These are phyloP conservation scores for Herpetotheres cachinnans DNA, from an alignment of 2,113 vertebrate genomes.

Conservation along the genomic window DNA sequence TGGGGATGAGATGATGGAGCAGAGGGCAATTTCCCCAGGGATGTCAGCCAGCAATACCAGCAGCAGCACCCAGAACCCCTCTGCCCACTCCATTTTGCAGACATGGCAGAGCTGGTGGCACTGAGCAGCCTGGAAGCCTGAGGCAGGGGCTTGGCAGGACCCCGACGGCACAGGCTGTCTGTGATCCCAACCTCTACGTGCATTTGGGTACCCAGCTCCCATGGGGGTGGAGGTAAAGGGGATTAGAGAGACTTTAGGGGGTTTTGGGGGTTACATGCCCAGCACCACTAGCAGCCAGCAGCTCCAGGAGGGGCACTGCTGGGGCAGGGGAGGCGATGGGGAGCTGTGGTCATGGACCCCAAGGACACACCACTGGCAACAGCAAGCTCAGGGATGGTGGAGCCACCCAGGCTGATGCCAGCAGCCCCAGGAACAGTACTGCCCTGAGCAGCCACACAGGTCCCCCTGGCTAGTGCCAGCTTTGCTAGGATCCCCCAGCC, in stretches of 20 bases:
- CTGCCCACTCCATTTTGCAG: neutral
- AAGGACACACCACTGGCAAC: neutral
- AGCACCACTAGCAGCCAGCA: neutral
- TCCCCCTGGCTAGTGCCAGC: neutral
- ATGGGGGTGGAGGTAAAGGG: neutral
- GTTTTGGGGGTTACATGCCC: neutral
- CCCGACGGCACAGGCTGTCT: accelerated
- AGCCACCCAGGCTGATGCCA: neutral
- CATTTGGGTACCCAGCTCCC: neutral
- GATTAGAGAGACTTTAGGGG: neutral
- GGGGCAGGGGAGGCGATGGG: neutral
- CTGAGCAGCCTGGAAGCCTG: neutral
- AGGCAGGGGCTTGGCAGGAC: neutral
- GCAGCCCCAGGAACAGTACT: neutral
- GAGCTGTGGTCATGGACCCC: neutral
- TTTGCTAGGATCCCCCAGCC: neutral
- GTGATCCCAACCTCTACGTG: accelerated
- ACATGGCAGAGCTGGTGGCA: neutral
- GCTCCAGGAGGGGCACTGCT: neutral
- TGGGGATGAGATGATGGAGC: neutral
- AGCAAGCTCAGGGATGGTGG: neutral
- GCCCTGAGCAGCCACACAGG: neutral
- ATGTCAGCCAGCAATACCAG: neutral
- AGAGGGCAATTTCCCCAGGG: neutral
- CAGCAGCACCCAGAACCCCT: neutral